Base-by-base conservation (phyloP, 1,140 invertebrate species). In the Holcopasites calliopsidis region DNA sequence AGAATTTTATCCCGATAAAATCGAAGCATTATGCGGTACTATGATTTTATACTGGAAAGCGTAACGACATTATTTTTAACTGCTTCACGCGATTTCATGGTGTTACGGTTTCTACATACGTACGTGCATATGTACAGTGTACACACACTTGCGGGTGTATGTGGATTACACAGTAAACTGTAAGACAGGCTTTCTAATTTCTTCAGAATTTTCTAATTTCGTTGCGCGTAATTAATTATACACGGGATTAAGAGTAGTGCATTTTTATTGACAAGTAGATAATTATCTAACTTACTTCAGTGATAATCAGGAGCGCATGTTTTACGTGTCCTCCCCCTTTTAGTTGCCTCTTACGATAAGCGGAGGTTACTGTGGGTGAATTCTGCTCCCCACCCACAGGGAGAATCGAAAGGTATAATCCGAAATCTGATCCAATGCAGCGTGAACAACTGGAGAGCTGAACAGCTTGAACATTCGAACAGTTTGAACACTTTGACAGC, bases 31-130 rank as follows among this genome's bases (percentile, higher is more conserved):
- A 50, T 44, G 31, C 49, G 50, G 65, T 54, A 55, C 49, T 21
- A n/a, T 23, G 38, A 66, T 66, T 73, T 73, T 66, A 38, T 38
- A 26, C 49, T 35, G 71, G 71, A 73, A 66, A 73, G 71, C 71
- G 71, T 73, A 66, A 73, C 71, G 61, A 55, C 38, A 55, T 64
- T 73, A 33, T 26, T 54, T 73, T 65, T 73, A 65, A 73, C 49
- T 55, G 21, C 31, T 55, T 73, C 71, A 35, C 61, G 61, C 61
- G 40, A 73, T 65, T 65, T 65, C 70, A 54, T 13, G 60, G 28
- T 64, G 35, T 40, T 8, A 11, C 47, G 10, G 1, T 23, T 26
- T 47, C 44, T 2, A 26, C 18, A 28, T 54, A 26, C 28, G 31
- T 50, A 26, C 23, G n/a, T 13, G 13, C 23, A 0, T 26, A 31